Percentiles rank a stretch among this genome's conserved stretches.
phyloP scores from a whole-genome alignment of 2,888 invertebrate genomes.

The Sicus ferrugineus region DNA sequence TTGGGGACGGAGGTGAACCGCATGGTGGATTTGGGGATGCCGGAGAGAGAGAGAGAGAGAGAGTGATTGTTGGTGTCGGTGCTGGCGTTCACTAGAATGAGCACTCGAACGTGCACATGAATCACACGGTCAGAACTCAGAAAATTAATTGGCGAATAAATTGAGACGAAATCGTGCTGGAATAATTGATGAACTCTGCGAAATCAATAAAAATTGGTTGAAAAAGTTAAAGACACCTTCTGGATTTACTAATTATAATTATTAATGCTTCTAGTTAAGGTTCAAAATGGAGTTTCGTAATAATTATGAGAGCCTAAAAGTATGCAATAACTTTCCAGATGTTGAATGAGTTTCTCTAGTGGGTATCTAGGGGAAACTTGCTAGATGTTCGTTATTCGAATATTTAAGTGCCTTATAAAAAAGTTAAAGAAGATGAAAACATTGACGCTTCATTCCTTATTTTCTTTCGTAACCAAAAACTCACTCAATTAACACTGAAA shows the following conservation, averaged over 20 bases:
- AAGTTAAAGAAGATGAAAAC: background rate
- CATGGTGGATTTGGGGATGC: too few relatives aligned
- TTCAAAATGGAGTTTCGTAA: background rate
- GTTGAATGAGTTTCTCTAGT: background rate
- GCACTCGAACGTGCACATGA: background rate
- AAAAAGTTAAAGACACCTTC: background rate
- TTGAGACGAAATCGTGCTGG: conserved; percentile 23
- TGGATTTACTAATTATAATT: background rate
- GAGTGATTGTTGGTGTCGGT: background rate
- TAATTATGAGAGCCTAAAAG: background rate
- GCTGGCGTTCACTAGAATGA: background rate
- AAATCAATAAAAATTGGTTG: conserved; percentile 17
- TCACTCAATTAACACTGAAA: too few relatives aligned
- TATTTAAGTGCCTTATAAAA: background rate
- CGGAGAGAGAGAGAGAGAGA: background rate
- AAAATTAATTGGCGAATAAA: conserved; percentile 30
- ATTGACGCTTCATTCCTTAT: background rate
- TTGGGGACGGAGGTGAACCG: background rate
- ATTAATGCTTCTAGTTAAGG: background rate
- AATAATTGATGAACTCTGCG: conserved; percentile 22
- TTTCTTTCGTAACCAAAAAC: background rate
- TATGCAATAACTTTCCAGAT: conserved; percentile 1
- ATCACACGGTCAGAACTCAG: conserved; percentile 5
- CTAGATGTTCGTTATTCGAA: background rate
- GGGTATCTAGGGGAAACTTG: background rate